These are phyloP conservation scores for Galerucella pusilla DNA, from an alignment of 2,888 invertebrate species.

Conservation along the genomic window DNA sequence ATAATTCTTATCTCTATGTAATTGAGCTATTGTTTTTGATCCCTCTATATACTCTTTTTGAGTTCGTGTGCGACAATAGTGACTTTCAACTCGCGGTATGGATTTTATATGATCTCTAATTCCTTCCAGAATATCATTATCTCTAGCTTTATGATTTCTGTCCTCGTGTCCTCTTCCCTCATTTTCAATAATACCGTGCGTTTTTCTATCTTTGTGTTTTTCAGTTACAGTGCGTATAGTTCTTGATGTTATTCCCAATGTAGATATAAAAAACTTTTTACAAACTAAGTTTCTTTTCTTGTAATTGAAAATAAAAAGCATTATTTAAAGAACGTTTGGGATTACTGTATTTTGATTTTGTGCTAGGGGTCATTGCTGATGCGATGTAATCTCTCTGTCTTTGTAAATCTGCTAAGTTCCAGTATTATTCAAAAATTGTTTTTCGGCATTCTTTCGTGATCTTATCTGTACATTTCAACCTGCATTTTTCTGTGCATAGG, in stretches of 20 bases:
- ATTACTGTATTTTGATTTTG: slow-evolving; percentile 28
- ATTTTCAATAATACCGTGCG: slow-evolving; percentile 30
- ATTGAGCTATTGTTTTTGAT: slow-evolving; percentile 27
- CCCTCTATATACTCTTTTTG: slow-evolving; percentile 31
- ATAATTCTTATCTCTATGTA: slow-evolving; percentile 22
- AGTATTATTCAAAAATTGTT: slow-evolving; percentile 36
- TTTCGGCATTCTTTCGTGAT: slow-evolving; percentile 32
- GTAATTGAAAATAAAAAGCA: slow-evolving; percentile 1
- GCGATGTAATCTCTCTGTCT: slow-evolving; percentile 35
- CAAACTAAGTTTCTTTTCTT: too few relatives aligned
- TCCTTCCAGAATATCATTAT: too few relatives aligned
- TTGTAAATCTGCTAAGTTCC: slow-evolving; percentile 31
- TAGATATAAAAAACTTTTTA: slow-evolving; percentile 31
- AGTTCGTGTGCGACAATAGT: slow-evolving; percentile 25
- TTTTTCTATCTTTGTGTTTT: slow-evolving; percentile 32
- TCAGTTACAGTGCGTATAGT: slow-evolving; percentile 28
- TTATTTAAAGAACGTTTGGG: slow-evolving; percentile 25
- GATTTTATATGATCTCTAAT: too few relatives aligned
- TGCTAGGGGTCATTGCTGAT: slow-evolving; percentile 19
- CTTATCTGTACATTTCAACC: slow-evolving; percentile 34
- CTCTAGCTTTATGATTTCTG: slow-evolving; percentile 21
- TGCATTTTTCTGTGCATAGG: slow-evolving; percentile 31
- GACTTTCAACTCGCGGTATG: too few relatives aligned
- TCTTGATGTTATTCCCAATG: slow-evolving; percentile 32
- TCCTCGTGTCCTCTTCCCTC: slow-evolving; percentile 32